These are phyloP conservation scores for Caenorhabditis japonica DNA, from an alignment of 2,888 invertebrate species.

Conservation along the genomic window DNA sequence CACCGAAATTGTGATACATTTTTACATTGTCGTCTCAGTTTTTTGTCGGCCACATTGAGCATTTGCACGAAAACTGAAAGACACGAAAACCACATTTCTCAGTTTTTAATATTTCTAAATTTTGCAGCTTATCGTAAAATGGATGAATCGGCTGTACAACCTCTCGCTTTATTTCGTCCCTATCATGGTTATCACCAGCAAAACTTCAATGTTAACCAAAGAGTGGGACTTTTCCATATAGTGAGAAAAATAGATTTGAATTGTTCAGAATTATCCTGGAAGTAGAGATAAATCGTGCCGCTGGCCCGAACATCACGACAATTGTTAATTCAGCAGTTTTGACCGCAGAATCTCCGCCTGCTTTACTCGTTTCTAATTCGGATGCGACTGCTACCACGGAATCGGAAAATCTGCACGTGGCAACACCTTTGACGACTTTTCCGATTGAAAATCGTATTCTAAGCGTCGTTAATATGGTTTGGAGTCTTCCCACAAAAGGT, in stretches of 20 bases:
- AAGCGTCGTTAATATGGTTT: constrained; percentile 34
- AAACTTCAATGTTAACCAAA: constrained; percentile 66
- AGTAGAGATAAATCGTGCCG: constrained; percentile 66
- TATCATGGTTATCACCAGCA: constrained; percentile 60
- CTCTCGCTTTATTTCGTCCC: constrained; percentile 64
- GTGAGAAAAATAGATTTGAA: neutral
- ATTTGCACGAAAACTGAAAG: too few relatives aligned
- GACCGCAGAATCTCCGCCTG: constrained; percentile 17
- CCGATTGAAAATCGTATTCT: constrained; percentile 29
- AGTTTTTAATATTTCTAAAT: too few relatives aligned
- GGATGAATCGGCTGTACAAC: constrained; percentile 63
- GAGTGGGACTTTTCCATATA: constrained; percentile 47
- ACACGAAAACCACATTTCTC: too few relatives aligned
- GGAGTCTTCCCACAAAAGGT: constrained; percentile 46
- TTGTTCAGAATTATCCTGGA: constrained; percentile 66
- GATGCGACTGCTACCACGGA: constrained; percentile 6
- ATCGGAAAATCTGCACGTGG: constrained; percentile 9
- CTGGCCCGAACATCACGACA: constrained; percentile 57
- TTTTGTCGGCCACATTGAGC: too few relatives aligned
- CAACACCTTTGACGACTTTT: constrained; percentile 24
- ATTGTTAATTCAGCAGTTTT: constrained; percentile 52
- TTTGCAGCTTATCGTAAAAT: constrained; percentile 68
- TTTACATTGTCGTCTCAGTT: too few relatives aligned
- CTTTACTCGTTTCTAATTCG: neutral
- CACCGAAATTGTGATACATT: too few relatives aligned